A percentile compares a stretch with the other conserved stretches of the same genome.
phyloP scores from a whole-genome alignment of 2,888 invertebrate genomes.

The Falcaria lacertinaria region DNA sequence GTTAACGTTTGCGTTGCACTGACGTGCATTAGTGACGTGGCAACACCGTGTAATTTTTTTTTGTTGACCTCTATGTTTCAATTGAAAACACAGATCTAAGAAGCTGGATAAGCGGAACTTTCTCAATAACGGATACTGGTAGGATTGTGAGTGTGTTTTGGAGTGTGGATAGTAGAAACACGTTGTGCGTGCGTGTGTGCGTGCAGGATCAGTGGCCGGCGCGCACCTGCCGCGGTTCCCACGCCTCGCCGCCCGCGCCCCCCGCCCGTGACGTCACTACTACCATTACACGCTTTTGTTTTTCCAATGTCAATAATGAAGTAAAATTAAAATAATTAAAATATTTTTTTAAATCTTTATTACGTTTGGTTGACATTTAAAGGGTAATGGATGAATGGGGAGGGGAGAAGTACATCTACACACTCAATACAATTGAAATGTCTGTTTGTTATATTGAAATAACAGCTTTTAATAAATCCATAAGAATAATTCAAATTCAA shows the following conservation, averaged over 20 bases:
- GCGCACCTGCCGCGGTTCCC: conserved; percentile 79
- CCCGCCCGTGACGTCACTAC: conserved; percentile 60
- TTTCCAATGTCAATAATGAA: conserved; percentile 7
- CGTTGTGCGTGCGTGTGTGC: conserved; percentile 46
- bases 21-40: not conserved
- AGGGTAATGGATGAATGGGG: too few species aligned
- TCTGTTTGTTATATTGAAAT: too few species aligned
- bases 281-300: conserved; percentile 22
- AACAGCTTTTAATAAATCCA: too few species aligned
- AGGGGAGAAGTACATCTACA: too few species aligned
- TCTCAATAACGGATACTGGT: conserved; percentile 54
- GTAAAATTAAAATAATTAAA: conserved; percentile 8
- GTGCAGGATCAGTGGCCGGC: conserved; percentile 78
- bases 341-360: not conserved
- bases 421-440: too few species aligned
- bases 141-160: conserved; percentile 30
- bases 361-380: too few species aligned
- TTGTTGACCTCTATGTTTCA: conserved; percentile 5
- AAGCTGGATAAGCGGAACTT: conserved; percentile 64
- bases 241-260: conserved; percentile 56
- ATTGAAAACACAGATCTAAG: conserved; percentile 10
- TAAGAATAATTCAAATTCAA: too few species aligned
- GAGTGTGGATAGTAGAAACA: conserved; percentile 28
- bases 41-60: too few species aligned
- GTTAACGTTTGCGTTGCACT: conserved; percentile 3